Percentiles rank a stretch among this genome's conserved stretches.
phyloP scores from a whole-genome alignment of 1,140 invertebrate species.

The Trichonephila clavata region DNA sequence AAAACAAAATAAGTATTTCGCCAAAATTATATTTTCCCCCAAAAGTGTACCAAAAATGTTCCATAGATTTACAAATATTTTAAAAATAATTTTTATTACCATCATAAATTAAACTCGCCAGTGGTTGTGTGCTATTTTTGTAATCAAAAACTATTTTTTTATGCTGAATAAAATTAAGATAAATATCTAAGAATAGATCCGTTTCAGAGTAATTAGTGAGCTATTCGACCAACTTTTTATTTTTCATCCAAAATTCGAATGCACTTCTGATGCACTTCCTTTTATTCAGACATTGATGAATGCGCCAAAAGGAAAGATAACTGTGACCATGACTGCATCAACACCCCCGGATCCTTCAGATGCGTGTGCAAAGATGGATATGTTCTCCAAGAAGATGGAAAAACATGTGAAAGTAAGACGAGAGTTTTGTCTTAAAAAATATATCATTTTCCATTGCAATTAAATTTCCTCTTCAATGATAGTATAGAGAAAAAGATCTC shows the following conservation, averaged over 20 bases:
- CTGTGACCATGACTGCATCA: slow-evolving; percentile 89
- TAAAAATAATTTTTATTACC: too few species aligned
- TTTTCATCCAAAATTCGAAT: neutral
- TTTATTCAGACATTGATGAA: slow-evolving; percentile 80
- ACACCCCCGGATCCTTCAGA: slow-evolving; percentile 87
- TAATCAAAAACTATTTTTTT: too few species aligned
- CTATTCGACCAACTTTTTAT: neutral
- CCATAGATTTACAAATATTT: too few species aligned
- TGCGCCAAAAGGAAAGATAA: slow-evolving; percentile 79
- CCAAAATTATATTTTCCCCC: too few species aligned
- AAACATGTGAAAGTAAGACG: slow-evolving; percentile 69
- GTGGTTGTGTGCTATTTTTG: too few species aligned
- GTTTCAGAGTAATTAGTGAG: neutral
- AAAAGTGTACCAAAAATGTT: too few species aligned
- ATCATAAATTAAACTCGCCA: too few species aligned
- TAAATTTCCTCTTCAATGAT: neutral
- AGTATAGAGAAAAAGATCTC: too few species aligned
- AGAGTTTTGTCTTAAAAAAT: neutral
- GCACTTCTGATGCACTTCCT: neutral
- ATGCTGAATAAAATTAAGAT: too few species aligned
- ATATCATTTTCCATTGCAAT: neutral
- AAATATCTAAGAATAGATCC: neutral
- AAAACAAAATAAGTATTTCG: too few species aligned
- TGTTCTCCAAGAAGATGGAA: slow-evolving; percentile 46
- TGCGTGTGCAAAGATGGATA: slow-evolving; percentile 84